Base-by-base conservation (phyloP, 2,113 vertebrate genomes). In the Rhynchopsitta pachyrhyncha region DNA sequence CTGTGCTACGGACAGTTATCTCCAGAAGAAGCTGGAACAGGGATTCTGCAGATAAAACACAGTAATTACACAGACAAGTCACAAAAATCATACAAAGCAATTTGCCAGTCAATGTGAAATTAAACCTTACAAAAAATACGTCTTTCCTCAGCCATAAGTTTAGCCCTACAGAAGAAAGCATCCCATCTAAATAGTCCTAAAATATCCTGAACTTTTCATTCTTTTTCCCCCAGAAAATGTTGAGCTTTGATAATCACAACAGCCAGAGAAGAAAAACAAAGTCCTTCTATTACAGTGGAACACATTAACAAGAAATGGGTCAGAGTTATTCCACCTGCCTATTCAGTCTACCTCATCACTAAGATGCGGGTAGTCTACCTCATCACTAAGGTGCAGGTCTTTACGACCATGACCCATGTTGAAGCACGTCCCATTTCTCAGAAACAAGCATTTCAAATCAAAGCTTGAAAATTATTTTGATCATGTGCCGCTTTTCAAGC, bases 21-120 rank as follows among this genome's bases (percentile, higher is more conserved):
- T 99, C 99, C 98, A 99, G 97, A 96, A 99, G 98, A 87, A 99
- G 98, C 93, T 99, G 98, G 97, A 99, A 99, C 44, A 99, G 98
- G 94, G 99, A 99, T 91, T 99, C 99, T 99, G 98, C 44, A 92
- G 81, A 92, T 39, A 96, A 92, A 96, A 98, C 17, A 97, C 29
- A 86, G 82, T 42, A 71, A 73, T 96, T 96, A 94, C 37, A 92
- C 5, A 78, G 20, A 22, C 6, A 35, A 42, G 31, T 86, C 46
- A 73, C 35, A 85, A 97, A 71, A 71, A 85, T 33, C 17, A 81
- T 31, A 71, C 14, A 14, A 67, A 86, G 13, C 11, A 47, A 79
- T 33, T 42, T 25, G 25, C 28, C 7, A 67, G 33, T 29, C 37
- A 74, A 27, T 20, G 4, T 17, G 9, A 91, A 92, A 85, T 59